phyloP scores from a whole-genome alignment of 1,140 invertebrate species.

The Cydia strobilella region DNA sequence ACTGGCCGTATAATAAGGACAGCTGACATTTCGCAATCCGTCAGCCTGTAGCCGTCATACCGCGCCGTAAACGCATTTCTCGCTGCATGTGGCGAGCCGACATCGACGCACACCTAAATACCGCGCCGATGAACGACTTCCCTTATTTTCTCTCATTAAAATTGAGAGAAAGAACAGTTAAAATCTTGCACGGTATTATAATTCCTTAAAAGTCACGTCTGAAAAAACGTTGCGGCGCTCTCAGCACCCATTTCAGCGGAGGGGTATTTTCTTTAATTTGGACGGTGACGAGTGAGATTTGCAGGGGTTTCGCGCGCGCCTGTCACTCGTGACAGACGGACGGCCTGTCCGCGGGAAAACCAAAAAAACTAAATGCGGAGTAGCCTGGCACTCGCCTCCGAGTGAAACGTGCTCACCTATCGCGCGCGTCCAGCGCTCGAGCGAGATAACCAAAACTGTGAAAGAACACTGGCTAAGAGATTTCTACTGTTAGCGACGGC shows the following conservation, averaged over 20 bases:
- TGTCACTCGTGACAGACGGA: slow-evolving; percentile 64
- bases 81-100: slow-evolving; percentile 45
- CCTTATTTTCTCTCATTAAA: slow-evolving; percentile 56
- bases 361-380: slow-evolving; percentile 59
- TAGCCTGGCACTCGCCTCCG: slow-evolving; percentile 49
- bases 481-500: slow-evolving; percentile 49
- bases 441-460: slow-evolving; percentile 46
- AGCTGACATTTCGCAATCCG: slow-evolving; percentile 46
- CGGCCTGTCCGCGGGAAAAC: slow-evolving; percentile 52
- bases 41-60: slow-evolving; percentile 46
- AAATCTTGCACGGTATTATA: slow-evolving; percentile 45
- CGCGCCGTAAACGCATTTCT: slow-evolving; percentile 48
- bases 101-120: slow-evolving; percentile 51
- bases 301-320: slow-evolving; percentile 55
- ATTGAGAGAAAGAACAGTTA: slow-evolving; percentile 48
- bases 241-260: slow-evolving; percentile 56
- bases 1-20: slow-evolving; percentile 41
- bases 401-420: slow-evolving; percentile 48
- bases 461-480: slow-evolving; percentile 51
- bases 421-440: slow-evolving; percentile 37
- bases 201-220: slow-evolving; percentile 43
- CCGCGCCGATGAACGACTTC: slow-evolving; percentile 47
- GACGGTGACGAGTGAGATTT: slow-evolving; percentile 65
- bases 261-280: slow-evolving; percentile 68
- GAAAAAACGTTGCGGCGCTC: slow-evolving; percentile 43